These are phyloP conservation scores for Anneissia japonica DNA, from an alignment of 35 echinoderm and acorn worm species.

Conservation along the genomic window DNA sequence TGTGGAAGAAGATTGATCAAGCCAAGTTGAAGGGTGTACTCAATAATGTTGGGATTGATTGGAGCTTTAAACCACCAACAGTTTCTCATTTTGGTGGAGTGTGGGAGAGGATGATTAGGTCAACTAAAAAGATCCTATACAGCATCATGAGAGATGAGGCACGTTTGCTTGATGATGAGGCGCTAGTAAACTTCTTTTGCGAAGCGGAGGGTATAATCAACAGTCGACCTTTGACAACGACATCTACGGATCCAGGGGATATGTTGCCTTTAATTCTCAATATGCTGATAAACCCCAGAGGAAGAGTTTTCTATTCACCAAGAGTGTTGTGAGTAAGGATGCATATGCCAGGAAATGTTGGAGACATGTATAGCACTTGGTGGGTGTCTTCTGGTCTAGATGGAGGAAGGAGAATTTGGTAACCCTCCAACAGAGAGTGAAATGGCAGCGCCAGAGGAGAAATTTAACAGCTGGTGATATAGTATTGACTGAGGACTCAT, in stretches of 20 bases:
- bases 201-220: slow-evolving; percentile 29
- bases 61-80: neutral
- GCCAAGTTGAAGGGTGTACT: neutral
- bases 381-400: slow-evolving; percentile 37
- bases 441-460: slow-evolving; percentile 6
- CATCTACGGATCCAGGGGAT: slow-evolving; percentile 5
- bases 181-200: slow-evolving; percentile 11
- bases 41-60: neutral
- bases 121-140: neutral
- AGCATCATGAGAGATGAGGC: neutral
- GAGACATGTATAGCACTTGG: slow-evolving; percentile 43
- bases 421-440: slow-evolving; percentile 10
- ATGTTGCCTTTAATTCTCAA: neutral
- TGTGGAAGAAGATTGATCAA: neutral
- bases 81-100: neutral
- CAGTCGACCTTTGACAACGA: slow-evolving; percentile 15
- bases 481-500: slow-evolving; percentile 29
- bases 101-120: neutral
- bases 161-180: slow-evolving; percentile 31
- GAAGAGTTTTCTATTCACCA: neutral
- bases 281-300: neutral
- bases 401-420: slow-evolving; percentile 41
- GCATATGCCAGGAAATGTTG: slow-evolving; percentile 43
- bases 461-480: slow-evolving; percentile 29
- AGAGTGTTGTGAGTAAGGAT: slow-evolving; percentile 3